Evolutionary conservation across 2,113 vertebrate genomes (phyloP).

Genomic region (Tursiops truncatus): DNA sequence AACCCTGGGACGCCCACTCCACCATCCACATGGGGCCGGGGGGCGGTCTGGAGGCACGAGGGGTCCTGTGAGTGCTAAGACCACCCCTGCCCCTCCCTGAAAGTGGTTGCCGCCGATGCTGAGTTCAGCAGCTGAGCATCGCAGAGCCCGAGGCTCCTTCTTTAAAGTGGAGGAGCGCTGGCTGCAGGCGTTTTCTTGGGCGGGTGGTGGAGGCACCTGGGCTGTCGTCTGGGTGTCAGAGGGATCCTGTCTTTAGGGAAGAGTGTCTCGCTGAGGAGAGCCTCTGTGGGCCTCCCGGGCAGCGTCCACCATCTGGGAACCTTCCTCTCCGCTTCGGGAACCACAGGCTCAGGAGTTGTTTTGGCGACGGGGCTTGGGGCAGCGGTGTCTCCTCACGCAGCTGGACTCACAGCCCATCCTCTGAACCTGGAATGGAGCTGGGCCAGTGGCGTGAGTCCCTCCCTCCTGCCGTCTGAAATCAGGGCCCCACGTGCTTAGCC

Average conservation of each 20-base stretch:
- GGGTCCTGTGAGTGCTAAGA: too few species aligned
- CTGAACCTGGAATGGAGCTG: too few species aligned
- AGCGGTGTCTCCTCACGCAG: accelerated
- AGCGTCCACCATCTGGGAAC: too few species aligned
- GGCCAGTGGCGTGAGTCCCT: not conserved
- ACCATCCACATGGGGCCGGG: too few species aligned
- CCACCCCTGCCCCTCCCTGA: too few species aligned
- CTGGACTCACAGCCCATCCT: not conserved
- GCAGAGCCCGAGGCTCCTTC: not conserved
- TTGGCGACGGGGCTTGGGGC: accelerated
- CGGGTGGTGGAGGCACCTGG: not conserved
- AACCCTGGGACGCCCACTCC: not conserved
- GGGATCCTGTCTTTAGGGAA: not conserved
- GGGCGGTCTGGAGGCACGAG: too few species aligned
- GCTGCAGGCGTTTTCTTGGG: not conserved
- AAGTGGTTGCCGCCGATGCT: too few species aligned
- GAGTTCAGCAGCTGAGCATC: not conserved
- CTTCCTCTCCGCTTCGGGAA: not conserved
- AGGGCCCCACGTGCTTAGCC: not conserved
- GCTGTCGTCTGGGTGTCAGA: too few species aligned
- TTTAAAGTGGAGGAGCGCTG: not conserved
- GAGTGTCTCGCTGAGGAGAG: too few species aligned
- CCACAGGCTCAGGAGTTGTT: not conserved
- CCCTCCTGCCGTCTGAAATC: not conserved
- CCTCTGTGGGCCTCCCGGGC: not conserved